Conservation (phyloP, 2,113 vertebrate species). For the Eurypyga helias region DNA sequence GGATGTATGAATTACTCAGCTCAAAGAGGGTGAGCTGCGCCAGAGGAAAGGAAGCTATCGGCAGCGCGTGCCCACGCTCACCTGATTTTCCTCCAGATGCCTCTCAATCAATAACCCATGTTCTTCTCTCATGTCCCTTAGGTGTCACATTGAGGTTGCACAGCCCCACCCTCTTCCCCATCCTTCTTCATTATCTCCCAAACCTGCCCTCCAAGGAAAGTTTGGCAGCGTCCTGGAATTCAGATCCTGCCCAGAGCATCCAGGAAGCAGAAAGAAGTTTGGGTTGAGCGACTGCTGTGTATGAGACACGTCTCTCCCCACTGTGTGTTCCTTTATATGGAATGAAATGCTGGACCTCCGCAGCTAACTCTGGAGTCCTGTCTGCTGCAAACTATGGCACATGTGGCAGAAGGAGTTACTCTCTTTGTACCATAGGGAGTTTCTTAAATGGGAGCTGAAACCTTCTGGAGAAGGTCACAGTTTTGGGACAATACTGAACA, state of each 20-base stretch:
- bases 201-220: neutral
- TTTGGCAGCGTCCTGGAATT: neutral
- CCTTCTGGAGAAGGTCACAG: neutral
- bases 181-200: neutral
- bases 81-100: neutral
- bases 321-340: neutral
- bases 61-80: neutral
- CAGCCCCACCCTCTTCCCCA: neutral
- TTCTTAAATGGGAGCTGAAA: neutral
- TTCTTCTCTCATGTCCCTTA: neutral
- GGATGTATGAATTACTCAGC: neutral
- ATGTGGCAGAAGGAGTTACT: neutral
- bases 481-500: neutral
- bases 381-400: neutral
- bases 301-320: neutral
- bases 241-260: neutral
- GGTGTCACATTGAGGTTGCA: neutral
- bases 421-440: neutral
- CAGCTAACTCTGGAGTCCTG: neutral
- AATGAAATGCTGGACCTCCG: neutral
- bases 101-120: neutral
- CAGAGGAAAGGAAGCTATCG: neutral
- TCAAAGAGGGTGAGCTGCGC: neutral
- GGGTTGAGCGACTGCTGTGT: neutral
- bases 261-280: neutral